Base-by-base conservation (phyloP, 2,888 invertebrate genomes). In the Alloplasta piceator region DNA sequence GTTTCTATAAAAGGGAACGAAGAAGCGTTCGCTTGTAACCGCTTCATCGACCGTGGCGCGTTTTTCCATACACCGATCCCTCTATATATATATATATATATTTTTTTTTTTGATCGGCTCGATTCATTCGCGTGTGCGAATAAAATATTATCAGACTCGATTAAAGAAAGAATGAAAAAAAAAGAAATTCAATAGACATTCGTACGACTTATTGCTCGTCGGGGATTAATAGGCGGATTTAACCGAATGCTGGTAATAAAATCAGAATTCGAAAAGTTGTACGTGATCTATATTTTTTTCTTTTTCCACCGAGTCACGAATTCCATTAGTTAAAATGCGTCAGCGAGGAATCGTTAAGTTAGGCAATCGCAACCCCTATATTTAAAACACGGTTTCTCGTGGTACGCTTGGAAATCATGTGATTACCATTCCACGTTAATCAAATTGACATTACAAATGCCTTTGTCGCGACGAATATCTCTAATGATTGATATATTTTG, bases 11-110 rank as follows among this genome's bases (percentile, higher is more conserved):
- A 48, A 71, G 84, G 83, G 82, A 82, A 79, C 80, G 82, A 83
- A 83, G 83, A 84, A 86, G 88, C 87, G 86, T 87, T 88, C 86
- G 85, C 87, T 87, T 89, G 90, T 90, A 90, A 89, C 89, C 85
- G 89, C 88, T 89, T 85, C 86, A 81, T 80, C 86, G 88, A 85
- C 83, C 86, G 87, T 89, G 87, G 87, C 86, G 86, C n/a, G 36
- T 43, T 63, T 63, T 64, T 55, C 52, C 63, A 63, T 52, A 72
- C 3, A 26, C 26, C 26, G 26, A 26, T 26, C n/a, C 38, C 61
- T 36, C 56, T 14, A 52, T n/a, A n/a, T n/a, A 87, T 88, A 89
- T 63, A 48, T 43, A 66, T 46, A 38, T 66, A 46, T 75, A 41
- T 60, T 58, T 66, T 43, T 56, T 38, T 39, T 48, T 56, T 66